Percentiles rank a stretch among this genome's conserved stretches.
phyloP scores from a whole-genome alignment of 2,113 vertebrate genomes.

The Megaleporinus macrocephalus region DNA sequence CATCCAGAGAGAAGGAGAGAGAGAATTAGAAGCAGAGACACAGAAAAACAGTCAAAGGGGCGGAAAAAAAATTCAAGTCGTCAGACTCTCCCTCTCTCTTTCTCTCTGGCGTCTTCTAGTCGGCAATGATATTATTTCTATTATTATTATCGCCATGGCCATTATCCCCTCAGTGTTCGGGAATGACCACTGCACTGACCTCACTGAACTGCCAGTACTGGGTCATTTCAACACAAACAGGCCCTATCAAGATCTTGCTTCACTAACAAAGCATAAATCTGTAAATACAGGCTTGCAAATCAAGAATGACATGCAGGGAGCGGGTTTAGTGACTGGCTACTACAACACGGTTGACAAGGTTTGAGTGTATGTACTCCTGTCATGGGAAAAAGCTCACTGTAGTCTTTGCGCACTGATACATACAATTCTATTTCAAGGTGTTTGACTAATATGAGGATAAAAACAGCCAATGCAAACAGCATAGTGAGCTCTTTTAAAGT shows the following conservation, averaged over 20 bases:
- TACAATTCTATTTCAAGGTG: neutral
- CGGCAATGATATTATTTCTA: conserved; percentile 54
- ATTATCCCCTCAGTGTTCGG: conserved; percentile 39
- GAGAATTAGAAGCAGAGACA: neutral
- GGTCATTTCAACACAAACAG: conserved; percentile 43
- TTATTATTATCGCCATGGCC: conserved; percentile 41
- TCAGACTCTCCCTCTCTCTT: conserved; percentile 42
- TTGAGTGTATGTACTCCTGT: neutral
- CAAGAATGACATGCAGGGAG: conserved; percentile 3
- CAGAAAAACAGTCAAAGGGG: neutral
- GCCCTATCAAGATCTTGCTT: neutral
- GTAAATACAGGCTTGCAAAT: conserved; percentile 36
- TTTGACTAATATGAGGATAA: neutral
- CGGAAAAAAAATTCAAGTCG: conserved; percentile 26
- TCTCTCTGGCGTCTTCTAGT: conserved; percentile 52
- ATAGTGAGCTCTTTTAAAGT: neutral
- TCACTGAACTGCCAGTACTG: conserved; percentile 30
- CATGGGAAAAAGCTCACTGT: conserved; percentile 24
- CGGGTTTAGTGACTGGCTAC: conserved; percentile 11
- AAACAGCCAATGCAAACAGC: conserved; percentile 5
- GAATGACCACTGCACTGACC: conserved; percentile 41
- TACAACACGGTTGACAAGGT: neutral
- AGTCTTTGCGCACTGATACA: neutral
- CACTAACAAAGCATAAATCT: conserved; percentile 11
- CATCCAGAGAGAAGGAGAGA: neutral